These are phyloP conservation scores for Drosophila ficusphila DNA, from an alignment of 1,140 invertebrate species.

Conservation along the genomic window DNA sequence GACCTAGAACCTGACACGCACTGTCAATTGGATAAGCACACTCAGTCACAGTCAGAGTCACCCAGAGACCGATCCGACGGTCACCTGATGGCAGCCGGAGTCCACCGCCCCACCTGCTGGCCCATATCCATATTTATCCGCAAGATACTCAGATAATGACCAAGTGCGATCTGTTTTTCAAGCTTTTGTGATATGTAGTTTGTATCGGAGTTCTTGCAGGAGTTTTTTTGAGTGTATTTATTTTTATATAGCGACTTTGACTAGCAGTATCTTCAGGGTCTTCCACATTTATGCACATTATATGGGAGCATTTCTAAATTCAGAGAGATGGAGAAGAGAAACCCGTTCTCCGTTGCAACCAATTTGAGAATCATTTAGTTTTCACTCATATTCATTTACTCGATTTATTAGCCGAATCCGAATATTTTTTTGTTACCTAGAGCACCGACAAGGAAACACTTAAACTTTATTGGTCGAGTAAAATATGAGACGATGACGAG, in stretches of 20 bases:
- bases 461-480: too few relatives aligned
- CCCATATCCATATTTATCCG: not conserved
- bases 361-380: slow-evolving; percentile 12
- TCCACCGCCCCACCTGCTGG: not conserved
- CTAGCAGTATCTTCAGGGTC: slow-evolving; percentile 18
- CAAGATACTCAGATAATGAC: too few relatives aligned
- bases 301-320: slow-evolving; percentile 2
- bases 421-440: too few relatives aligned
- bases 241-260: not conserved
- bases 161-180: too few relatives aligned
- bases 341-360: slow-evolving; percentile 22
- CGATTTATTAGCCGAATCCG: not conserved
- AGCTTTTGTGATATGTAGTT: too few relatives aligned
- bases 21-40: slow-evolving; percentile 7
- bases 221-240: too few relatives aligned
- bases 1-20: slow-evolving; percentile 25
- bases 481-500: too few relatives aligned
- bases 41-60: not conserved
- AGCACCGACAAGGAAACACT: too few relatives aligned
- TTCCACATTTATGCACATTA: slow-evolving; percentile 1
- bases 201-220: too few relatives aligned
- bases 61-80: slow-evolving; percentile 8
- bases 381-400: slow-evolving; percentile 8
- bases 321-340: slow-evolving; percentile 1
- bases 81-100: slow-evolving; percentile 1